Base-by-base conservation (phyloP, 2,113 vertebrate species). In the Equus quagga region DNA sequence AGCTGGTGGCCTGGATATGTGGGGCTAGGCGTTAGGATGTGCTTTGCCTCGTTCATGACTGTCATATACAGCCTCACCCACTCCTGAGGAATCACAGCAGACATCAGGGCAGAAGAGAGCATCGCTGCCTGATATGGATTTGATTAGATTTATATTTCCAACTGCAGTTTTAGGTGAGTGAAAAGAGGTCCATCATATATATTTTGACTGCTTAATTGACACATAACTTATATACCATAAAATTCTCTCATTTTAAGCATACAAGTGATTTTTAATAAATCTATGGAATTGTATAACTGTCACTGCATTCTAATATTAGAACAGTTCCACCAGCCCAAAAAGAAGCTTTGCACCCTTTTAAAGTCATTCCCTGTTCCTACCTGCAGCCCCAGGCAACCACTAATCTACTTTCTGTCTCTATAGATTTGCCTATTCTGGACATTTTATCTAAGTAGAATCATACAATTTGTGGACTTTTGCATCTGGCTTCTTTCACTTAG, bases 21-120 rank as follows among this genome's bases (percentile, higher is more conserved):
- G 99, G 0, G 99, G 99, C 94, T 99, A 99, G 89, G 99, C 99
- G 98, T 99, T 99, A 19, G 99, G 99, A 93, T 99, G 99, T 76
- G 99, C 99, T 99, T 99, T 73, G 99, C 69, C 95, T 99, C 99
- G 58, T 98, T 98, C 99, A 0, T 60, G 36, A 15, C 41, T 93
- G 9, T 5, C 28, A 6, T 46, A 26, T n/a, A 82, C n/a, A 70
- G 14, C 31, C 10, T 62, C 58, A 76, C 44, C 14, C 6, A 41
- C 70, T 54, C 28, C 36, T 76, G 36, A 23, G 44, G 60, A 44
- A 54, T 81, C 54, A 56, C 41, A 69, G 65, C 65, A 69, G 13
- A 12, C 28, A 12, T 14, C n/a, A 54, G 60, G 36, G 6, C 28
- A 36, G 33, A 19, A 81, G 82, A 60, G 3, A 46, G 58, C 8